Evolutionary conservation across 2,797 vertebrate genomes (phyloP).

Genomic region (Poliocrania exsul): DNA sequence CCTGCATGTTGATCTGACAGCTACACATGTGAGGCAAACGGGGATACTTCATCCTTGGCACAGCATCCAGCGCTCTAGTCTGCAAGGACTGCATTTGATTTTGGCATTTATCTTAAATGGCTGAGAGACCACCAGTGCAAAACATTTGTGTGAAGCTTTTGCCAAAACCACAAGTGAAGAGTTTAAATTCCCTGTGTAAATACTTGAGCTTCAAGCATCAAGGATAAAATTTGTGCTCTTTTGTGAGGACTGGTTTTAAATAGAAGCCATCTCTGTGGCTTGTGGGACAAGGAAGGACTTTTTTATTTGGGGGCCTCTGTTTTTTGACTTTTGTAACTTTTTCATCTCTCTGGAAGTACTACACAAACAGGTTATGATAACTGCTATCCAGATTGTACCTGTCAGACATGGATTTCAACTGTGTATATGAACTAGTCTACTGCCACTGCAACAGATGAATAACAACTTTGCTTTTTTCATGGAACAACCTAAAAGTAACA

Average conservation of each 20-base stretch:
- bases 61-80: constrained; percentile 70
- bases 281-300: constrained; percentile 12
- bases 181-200: constrained; percentile 86
- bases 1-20: constrained; percentile 51
- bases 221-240: constrained; percentile 71
- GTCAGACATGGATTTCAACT: neutral
- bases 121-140: constrained; percentile 86
- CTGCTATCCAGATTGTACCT: neutral
- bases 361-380: constrained; percentile 44
- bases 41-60: constrained; percentile 77
- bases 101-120: constrained; percentile 83
- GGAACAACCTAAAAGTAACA: neutral
- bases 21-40: constrained; percentile 48
- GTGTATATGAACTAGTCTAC: neutral
- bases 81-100: constrained; percentile 85
- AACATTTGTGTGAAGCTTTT: constrained; percentile 84
- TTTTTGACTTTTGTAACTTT: constrained; percentile 44
- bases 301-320: neutral
- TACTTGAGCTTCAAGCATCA: constrained; percentile 78
- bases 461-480: neutral
- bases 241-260: constrained; percentile 59
- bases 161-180: constrained; percentile 88
- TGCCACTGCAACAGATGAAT: neutral
- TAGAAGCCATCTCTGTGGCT: constrained; percentile 54
- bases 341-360: constrained; percentile 62